phyloP scores from a whole-genome alignment of 2,888 invertebrate genomes.

The Philereme vetulata region DNA sequence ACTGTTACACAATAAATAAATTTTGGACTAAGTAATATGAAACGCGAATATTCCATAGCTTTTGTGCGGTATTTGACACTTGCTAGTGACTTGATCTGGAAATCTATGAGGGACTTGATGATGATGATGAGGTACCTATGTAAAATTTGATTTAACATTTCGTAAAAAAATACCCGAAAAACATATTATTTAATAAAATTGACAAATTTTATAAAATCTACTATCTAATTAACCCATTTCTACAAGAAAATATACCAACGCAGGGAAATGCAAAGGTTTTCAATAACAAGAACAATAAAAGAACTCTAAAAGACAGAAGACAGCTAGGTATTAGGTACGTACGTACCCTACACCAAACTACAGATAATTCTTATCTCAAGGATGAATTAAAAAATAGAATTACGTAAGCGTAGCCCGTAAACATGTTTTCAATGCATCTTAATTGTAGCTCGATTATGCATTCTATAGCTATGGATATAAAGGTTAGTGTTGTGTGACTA shows the following conservation, averaged over 20 bases:
- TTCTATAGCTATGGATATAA: slow-evolving; percentile 8
- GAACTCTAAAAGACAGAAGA: slow-evolving; percentile 24
- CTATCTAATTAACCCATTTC: no score
- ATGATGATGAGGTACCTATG: no score
- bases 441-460: slow-evolving; percentile 3
- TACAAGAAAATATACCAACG: no score
- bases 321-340: no score
- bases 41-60: background rate
- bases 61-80: slow-evolving; percentile 21
- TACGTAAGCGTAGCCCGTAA: slow-evolving; percentile 52
- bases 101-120: no score
- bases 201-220: no score
- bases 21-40: no score
- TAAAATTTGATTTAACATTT: no score
- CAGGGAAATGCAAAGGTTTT: background rate
- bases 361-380: slow-evolving; percentile 60
- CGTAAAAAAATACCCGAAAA: no score
- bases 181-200: no score
- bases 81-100: background rate
- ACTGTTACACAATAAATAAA: no score
- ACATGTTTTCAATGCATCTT: slow-evolving; percentile 53
- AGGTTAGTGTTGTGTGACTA: slow-evolving; percentile 1
- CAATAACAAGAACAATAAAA: background rate
- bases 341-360: slow-evolving; percentile 37
- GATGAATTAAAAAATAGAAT: slow-evolving; percentile 55